phyloP scores from a whole-genome alignment of 1,140 invertebrate genomes.

The Cardiocondyla obscurior region DNA sequence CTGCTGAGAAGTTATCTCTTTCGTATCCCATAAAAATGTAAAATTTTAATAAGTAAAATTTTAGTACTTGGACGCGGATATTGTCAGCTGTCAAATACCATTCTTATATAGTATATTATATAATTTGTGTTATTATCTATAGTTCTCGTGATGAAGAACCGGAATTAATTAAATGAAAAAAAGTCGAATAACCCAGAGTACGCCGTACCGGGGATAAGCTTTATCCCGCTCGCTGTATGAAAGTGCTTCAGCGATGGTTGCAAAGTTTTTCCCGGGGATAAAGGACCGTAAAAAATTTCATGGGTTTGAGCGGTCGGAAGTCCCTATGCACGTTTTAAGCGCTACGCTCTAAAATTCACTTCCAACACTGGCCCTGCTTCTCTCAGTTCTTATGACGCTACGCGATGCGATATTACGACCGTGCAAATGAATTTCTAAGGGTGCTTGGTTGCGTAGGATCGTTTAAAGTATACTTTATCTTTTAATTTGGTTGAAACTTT shows the following conservation, averaged over 20 bases:
- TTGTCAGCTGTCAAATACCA: neutral
- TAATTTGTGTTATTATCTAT: constrained; percentile 44
- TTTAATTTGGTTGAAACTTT: neutral
- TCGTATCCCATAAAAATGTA: neutral
- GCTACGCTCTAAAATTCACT: constrained; percentile 52
- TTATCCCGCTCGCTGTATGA: constrained; percentile 41
- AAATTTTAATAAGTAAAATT: neutral
- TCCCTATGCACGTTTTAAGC: constrained; percentile 53
- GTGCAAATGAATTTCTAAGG: constrained; percentile 55
- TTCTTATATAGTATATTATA: neutral
- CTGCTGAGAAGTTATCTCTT: neutral
- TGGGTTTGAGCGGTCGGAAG: constrained; percentile 49
- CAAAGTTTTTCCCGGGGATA: constrained; percentile 57
- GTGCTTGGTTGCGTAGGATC: neutral
- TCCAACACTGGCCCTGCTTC: constrained; percentile 14
- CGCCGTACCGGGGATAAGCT: constrained; percentile 43
- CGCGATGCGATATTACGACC: constrained; percentile 40
- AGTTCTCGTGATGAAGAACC: constrained; percentile 17
- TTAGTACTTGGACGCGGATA: neutral
- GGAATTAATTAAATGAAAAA: constrained; percentile 58
- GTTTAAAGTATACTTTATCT: constrained; percentile 18
- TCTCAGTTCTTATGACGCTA: constrained; percentile 31
- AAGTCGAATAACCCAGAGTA: constrained; percentile 28
- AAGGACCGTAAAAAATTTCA: constrained; percentile 58
- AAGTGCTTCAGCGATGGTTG: constrained; percentile 55